Evolutionary conservation across 30 jellyfish, hydroid and myxozoan genomes (phyloP).

Genomic region (Phacellophora camtschatica): DNA sequence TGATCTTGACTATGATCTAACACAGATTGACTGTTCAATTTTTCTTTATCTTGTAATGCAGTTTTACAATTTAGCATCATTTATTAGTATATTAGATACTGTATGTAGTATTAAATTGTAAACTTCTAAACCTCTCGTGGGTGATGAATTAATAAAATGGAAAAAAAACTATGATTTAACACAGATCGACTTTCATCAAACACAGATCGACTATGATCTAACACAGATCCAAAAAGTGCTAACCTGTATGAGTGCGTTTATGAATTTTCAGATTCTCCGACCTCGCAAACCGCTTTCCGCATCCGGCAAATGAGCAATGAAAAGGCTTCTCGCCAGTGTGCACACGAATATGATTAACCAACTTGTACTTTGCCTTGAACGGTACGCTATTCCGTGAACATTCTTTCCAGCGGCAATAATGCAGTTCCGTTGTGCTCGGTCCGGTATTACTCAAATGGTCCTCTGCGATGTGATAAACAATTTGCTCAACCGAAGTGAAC

Average conservation of each 20-base stretch:
- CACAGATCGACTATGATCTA: no score
- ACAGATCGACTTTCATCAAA: no score
- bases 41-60: no score
- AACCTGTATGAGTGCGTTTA: slow-evolving; percentile 92
- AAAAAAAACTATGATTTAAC: no score
- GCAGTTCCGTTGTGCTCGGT: slow-evolving; percentile 82
- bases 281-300: slow-evolving; percentile 93
- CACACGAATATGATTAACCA: slow-evolving; percentile 88
- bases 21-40: no score
- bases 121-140: no score
- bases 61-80: no score
- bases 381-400: slow-evolving; percentile 82
- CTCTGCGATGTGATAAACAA: slow-evolving; percentile 90
- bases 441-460: slow-evolving; percentile 74
- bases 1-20: no score
- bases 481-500: slow-evolving; percentile 70
- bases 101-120: no score
- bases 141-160: no score
- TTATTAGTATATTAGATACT: no score
- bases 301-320: slow-evolving; percentile 90
- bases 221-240: no score
- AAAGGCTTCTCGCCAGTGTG: slow-evolving; percentile 97
- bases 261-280: slow-evolving; percentile 91
- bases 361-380: slow-evolving; percentile 92
- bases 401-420: slow-evolving; percentile 92